Evolutionary conservation across 2,113 vertebrate species (phyloP), one percentile per base, ranked within the genome.

Genomic region (Dipodomys stephensi): DNA sequence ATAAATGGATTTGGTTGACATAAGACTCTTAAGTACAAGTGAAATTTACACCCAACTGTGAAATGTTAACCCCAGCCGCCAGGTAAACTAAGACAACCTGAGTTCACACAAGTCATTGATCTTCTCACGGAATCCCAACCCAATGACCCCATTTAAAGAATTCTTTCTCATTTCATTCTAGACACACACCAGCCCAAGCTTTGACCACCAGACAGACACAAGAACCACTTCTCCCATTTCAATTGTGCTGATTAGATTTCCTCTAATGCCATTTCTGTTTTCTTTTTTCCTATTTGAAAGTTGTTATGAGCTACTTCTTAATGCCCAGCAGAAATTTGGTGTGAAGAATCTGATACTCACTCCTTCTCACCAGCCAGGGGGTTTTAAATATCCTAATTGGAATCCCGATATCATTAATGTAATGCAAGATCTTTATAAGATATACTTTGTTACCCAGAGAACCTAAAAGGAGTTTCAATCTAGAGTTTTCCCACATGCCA

Each of bases 371-470:
- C 62, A 57, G 62, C 30, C 27, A 35, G 7, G 25, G 94, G 94
- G 89, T 95, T 94, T 96, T 95, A 92, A 94, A 91, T 94, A 80
- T 87, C 94, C 81, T 78, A 64, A 53, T 60, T 90, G 53, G 71
- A 88, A 85, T 89, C 69, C 15, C 9, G 85, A 64, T 76, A 85
- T 84, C 87, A 94, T 93, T 92, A 73, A 87, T 62, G 72, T 3
- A 85, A 91, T 10, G 6, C 46, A 46, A 93, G 94, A 88, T 87
- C 87, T 90, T 25, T 9, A 16, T 27, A 68, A 39, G 85, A 81
- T 32, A 80, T 15, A 85, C n/a, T 44, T 11, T 62, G 60, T 68
- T 5, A 22, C 83, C 82, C 23, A 11, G 65, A 91, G 69, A 86
- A 90, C 44, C 44, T 78, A 64, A 86, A 86, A 79, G 78, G 35